Base-by-base conservation (phyloP, 2,797 vertebrate species). In the Chanos chanos region DNA sequence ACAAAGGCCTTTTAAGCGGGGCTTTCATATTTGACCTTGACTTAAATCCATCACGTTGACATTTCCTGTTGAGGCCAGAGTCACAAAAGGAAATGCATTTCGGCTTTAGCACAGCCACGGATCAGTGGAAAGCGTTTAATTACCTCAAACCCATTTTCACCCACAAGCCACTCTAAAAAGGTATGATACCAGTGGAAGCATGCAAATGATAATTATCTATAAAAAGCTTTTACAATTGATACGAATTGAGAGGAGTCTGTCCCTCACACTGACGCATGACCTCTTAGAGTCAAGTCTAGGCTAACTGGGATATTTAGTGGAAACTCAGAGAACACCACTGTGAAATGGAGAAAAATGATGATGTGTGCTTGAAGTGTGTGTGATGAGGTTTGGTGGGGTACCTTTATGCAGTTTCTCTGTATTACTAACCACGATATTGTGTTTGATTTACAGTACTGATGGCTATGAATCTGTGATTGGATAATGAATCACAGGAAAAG, bases 21-120 rank as follows among this genome's bases (percentile, higher is more conserved):
- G 72, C 81, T 85, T 85, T 89, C 81, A 83, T 75, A 83, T 81
- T 72, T 88, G 83, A 86, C 76, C 85, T 88, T 88, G 83, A 85
- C 74, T 77, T 81, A 73, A 87, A 85, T 89, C 87, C 79, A 83
- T 91, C 81, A 83, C 63, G 64, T 66, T 83, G 80, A 82, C 78
- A 81, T 79, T 76, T 80, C 10, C 66, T 68, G 76, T 68, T 70
- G 74, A 62, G 68, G 68, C 76, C 62, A 30, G 62, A 64, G 54
- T 56, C 36, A 60, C 68, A 59, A 65, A 74, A 19, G 61, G 40
- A 64, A 67, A 45, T 4, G 15, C 48, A 50, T 62, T 61, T 81
- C 73, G 72, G 77, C 79, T 34, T 62, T 49, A 28, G 61, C 53
- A 45, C 12, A 51, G 47, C 61, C 22, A 52, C 34, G 31, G 53